Base-by-base conservation (phyloP, 1,140 invertebrate species). In the Brachionus calyciflorus region DNA sequence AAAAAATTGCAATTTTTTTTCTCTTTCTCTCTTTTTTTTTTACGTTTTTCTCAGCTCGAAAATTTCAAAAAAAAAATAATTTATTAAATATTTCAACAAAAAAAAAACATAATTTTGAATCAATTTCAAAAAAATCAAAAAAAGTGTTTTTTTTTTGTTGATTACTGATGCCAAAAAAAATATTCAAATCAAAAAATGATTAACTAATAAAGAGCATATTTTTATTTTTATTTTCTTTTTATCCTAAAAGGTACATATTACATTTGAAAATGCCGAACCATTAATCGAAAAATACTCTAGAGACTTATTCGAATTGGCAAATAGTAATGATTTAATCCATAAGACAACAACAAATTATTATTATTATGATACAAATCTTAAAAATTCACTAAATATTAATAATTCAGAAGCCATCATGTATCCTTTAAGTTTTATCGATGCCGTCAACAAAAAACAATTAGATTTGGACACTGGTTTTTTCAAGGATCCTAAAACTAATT, bases 341-440 rank as follows among this genome's bases (percentile, higher is more conserved):
- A 60, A 28, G 9, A 7, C 17, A 9, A 60, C 14, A 17, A 37
- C 30, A 33, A 53, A 73, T 46, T 73, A 51, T 51, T 73, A 51
- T 55, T 73, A 73, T 73, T 73, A 73, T 55, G 69, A 73, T 26
- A 49, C 30, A 17, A 37, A 2, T 12, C 17, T 51, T 14, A 49
- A 41, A 49, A 73, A 73, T 33, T 24, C 33, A 19, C 26, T 73
- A 24, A 73, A 73, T n/a, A 73, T 73, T 51, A 51, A 73, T 33
- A 40, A 53, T 53, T 19, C 40, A 51, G 69, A 46, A 49, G 30
- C 55, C 55, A 7, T 53, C n/a, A 19, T 57, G 2, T 26, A 24
- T 14, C 28, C 69, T 0, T 30, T 76, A 21, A 41, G 1, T 17
- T 76, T 76, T 57, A 55, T 76, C 12, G 73, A 76, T 30, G 73